Percentiles rank a stretch among this genome's conserved stretches.
Evolutionary conservation across 2,113 vertebrate genomes (phyloP).

Genomic region (Abramis brama): DNA sequence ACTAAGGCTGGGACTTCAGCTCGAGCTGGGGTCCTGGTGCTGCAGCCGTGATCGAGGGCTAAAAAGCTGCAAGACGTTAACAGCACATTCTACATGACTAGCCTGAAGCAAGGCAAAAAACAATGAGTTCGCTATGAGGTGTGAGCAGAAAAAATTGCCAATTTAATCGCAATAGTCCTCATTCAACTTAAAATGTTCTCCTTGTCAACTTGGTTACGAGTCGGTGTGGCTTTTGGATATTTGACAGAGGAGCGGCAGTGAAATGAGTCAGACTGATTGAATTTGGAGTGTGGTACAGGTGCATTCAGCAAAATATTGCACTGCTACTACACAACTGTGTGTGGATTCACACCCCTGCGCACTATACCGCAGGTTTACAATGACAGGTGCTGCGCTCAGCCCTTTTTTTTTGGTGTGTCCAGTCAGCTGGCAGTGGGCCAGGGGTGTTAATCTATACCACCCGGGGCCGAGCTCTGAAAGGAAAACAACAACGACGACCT

Average conservation of each 20-base stretch:
- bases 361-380: conserved; percentile 38
- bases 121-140: neutral
- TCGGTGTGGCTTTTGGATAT: neutral
- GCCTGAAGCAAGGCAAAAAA: conserved; percentile 59
- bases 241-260: neutral
- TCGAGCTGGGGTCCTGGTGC: conserved; percentile 8
- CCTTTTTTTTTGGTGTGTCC: conserved; percentile 39
- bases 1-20: conserved; percentile 68
- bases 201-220: neutral
- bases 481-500: conserved; percentile 39
- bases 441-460: conserved; percentile 37
- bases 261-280: conserved; percentile 10
- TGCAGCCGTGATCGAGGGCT: neutral
- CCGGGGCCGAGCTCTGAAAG: conserved; percentile 36
- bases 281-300: conserved; percentile 6
- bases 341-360: neutral
- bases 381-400: conserved; percentile 49
- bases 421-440: conserved; percentile 43
- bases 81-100: conserved; percentile 27
- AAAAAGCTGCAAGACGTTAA: conserved; percentile 34
- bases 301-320: conserved; percentile 4
- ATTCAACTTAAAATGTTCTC: neutral
- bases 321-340: neutral
- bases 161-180: neutral
- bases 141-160: neutral